A percentile compares a stretch with the other conserved stretches of the same genome.
These are phyloP conservation scores for Horisme vitalbata DNA, from an alignment of 2,888 invertebrate species.

Conservation along the genomic window DNA sequence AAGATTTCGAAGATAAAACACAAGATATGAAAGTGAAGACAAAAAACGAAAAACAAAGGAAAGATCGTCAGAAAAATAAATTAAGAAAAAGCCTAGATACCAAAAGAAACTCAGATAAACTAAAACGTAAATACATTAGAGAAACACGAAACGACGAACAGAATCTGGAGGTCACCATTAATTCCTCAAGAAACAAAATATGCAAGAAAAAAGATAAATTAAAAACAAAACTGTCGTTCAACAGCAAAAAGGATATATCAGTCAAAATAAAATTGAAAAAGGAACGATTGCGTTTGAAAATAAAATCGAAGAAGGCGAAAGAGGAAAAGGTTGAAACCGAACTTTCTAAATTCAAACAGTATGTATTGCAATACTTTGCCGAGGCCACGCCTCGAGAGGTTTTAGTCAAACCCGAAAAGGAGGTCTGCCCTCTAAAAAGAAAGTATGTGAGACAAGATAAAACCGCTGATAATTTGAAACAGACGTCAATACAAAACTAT, in stretches of 20 bases:
- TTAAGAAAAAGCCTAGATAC: too few species aligned
- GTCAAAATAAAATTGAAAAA: conserved; percentile 56
- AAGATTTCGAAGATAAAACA: too few species aligned
- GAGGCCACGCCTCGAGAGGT: conserved; percentile 32
- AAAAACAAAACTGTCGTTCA: conserved; percentile 40
- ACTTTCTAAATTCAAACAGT: conserved; percentile 49
- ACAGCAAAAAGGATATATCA: conserved; percentile 44
- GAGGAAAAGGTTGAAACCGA: conserved; percentile 19
- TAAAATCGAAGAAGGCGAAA: conserved; percentile 34
- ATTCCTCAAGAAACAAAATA: conserved; percentile 19
- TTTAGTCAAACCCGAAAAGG: conserved; percentile 46
- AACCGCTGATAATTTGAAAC: conserved; percentile 54
- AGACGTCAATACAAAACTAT: conserved; percentile 62
- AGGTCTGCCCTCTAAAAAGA: conserved; percentile 46
- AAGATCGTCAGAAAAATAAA: too few species aligned
- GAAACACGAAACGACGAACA: conserved; percentile 11
- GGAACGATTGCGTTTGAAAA: conserved; percentile 48
- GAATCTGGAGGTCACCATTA: conserved; percentile 28
- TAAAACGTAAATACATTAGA: conserved; percentile 5
- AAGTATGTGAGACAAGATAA: conserved; percentile 50
- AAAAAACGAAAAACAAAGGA: too few species aligned
- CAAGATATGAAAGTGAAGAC: too few species aligned
- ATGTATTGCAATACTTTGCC: conserved; percentile 52
- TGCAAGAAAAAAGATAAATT: conserved; percentile 29
- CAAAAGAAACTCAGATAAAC: neutral